Evolutionary conservation across 2,888 invertebrate species (phyloP).

Genomic region (Antitype chi): DNA sequence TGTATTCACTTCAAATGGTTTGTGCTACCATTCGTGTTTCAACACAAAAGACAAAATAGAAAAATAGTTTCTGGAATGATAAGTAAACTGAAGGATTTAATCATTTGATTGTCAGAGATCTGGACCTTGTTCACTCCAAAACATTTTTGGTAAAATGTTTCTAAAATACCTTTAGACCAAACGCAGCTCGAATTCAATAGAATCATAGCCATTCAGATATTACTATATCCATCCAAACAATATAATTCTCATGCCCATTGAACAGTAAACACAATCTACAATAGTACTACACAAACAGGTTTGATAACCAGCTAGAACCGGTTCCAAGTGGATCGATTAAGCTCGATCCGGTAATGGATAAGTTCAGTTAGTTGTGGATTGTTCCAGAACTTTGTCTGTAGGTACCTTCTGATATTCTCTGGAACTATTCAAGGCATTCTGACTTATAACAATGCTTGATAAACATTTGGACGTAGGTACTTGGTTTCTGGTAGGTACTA

Average conservation of each 20-base stretch:
- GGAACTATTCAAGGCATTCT: conserved; percentile 68
- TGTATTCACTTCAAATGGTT: background rate
- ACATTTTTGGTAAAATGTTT: background rate
- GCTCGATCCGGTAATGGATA: conserved; percentile 77
- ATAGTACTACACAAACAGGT: conserved; percentile 50
- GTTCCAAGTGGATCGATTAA: conserved; percentile 71
- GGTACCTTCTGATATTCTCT: conserved; percentile 60
- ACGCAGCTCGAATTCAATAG: background rate
- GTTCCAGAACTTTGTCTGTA: conserved; percentile 68
- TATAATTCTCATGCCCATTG: conserved; percentile 6
- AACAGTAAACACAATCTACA: conserved; percentile 42
- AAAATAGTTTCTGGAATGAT: no score
- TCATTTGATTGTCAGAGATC: background rate
- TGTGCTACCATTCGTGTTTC: no score
- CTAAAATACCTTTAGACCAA: background rate
- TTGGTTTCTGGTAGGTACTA: conserved; percentile 18
- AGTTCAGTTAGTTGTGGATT: conserved; percentile 77
- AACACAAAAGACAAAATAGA: background rate
- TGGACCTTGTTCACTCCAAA: background rate
- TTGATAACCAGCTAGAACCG: conserved; percentile 53
- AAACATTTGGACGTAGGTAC: conserved; percentile 28
- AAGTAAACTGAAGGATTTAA: background rate
- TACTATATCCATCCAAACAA: background rate
- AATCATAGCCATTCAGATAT: background rate
- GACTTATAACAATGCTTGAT: conserved; percentile 63